A percentile compares a stretch with the other conserved stretches of the same genome.
phyloP scores from a whole-genome alignment of 2,888 invertebrate genomes.

The Laothoe populi region DNA sequence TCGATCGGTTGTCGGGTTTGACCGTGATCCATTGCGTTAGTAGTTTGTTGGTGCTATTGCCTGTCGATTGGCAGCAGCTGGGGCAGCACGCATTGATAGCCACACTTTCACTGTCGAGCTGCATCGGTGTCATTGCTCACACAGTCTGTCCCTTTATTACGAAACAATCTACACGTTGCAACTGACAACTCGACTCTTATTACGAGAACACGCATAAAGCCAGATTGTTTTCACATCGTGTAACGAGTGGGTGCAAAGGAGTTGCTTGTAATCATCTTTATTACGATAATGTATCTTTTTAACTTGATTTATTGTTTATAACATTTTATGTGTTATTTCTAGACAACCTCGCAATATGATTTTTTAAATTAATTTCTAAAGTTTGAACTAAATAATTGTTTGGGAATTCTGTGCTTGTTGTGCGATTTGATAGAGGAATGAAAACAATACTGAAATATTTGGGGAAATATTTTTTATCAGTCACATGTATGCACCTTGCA shows the following conservation, averaged over 20 bases:
- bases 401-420: no score
- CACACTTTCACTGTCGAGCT: conserved; percentile 50
- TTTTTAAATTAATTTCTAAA: no score
- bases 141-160: conserved; percentile 52
- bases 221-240: neutral
- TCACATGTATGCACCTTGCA: no score
- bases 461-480: no score
- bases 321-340: no score
- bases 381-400: no score
- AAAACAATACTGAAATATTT: no score
- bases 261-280: neutral
- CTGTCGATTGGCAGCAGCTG: neutral
- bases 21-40: conserved; percentile 45
- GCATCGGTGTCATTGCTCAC: conserved; percentile 36
- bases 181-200: neutral
- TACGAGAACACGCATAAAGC: neutral
- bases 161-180: conserved; percentile 38
- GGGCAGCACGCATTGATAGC: conserved; percentile 24
- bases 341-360: no score
- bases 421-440: no score
- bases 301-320: no score
- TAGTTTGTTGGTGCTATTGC: neutral
- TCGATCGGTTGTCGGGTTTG: conserved; percentile 32
- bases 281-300: neutral
- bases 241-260: neutral